Conservation (phyloP, 2,113 vertebrate species). For the Petrocephalus zakoni region DNA sequence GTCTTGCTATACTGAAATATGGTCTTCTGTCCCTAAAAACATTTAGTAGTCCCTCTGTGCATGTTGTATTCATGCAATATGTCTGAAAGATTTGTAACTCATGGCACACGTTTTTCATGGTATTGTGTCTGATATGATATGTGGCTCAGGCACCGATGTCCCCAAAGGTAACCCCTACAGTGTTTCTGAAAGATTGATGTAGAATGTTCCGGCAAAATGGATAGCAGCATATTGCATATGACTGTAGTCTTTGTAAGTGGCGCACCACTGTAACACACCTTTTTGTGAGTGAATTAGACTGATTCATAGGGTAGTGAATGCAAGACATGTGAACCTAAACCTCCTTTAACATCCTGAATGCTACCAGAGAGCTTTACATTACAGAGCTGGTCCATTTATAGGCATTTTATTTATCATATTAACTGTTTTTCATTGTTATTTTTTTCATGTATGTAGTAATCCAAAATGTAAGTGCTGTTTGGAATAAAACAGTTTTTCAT, state of each 20-base stretch:
- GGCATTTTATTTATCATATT: not conserved
- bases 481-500: not conserved
- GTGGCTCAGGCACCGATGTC: not conserved
- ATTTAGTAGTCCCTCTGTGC: not conserved
- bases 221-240: not conserved
- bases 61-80: constrained; percentile 2
- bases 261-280: not conserved
- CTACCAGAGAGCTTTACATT: not conserved
- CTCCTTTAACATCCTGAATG: not conserved
- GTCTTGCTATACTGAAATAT: not conserved
- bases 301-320: not conserved
- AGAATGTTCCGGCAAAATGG: not conserved
- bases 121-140: not conserved
- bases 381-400: not conserved
- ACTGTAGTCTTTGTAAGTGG: not conserved
- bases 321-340: not conserved
- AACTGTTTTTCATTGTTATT: not conserved
- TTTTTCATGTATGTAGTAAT: not conserved
- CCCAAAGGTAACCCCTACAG: not conserved
- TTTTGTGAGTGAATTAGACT: not conserved
- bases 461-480: not conserved
- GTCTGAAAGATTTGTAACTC: not conserved
- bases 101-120: not conserved
- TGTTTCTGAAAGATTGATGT: constrained; percentile 1
- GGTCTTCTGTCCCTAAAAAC: not conserved